Base-by-base conservation (phyloP, 2,888 invertebrate species). In the Andrena fulva region DNA sequence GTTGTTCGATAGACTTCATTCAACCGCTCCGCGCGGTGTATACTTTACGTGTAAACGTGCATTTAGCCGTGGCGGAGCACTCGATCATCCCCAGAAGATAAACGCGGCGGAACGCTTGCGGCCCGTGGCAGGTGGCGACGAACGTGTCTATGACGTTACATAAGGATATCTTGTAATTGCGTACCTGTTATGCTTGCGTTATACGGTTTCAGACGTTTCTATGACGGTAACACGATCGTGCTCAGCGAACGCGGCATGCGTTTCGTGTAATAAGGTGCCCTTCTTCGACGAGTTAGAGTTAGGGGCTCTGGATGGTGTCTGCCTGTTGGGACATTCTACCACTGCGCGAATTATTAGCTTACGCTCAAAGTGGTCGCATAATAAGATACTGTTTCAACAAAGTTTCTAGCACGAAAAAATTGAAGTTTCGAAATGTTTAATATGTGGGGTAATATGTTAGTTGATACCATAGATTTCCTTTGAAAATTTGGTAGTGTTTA, bases 121-220 rank as follows among this genome's bases (percentile, higher is more conserved):
- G 62, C 52, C 54, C 52, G 52, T 24, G 64, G 50, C 42, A 60
- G 31, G 20, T 59, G 63, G 4, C 59, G 48, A 63, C 35, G 56
- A 68, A 56, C 54, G 54, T 62, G 33, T 78, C 64, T 74, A 35
- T 70, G 56, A 80, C 24, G 64, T 71, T 80, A 56, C 70, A 73
- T 75, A 81, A 81, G 78, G 52, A 81, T 73, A 77, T 78, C 69
- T 73, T 68, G 83, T 79, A 87, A 86, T 88, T 86, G 83, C 78
- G 77, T 60, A 76, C 80, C 80, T 84, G 82, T 85, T 85, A 85
- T 80, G 84, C 79, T 86, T 77, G 87, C 81, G 63, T 83, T 82
- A 72, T 67, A 69, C 63, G 80, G 78, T 85, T 87, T 74, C 87
- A 79, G 68, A 71, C 67, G 77, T 82, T 81, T 86, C 80, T 79